Percentiles rank a stretch among this genome's conserved stretches.
These are phyloP conservation scores for Enteromius fasciolatus DNA, from an alignment of 2,797 vertebrate species.

Conservation along the genomic window DNA sequence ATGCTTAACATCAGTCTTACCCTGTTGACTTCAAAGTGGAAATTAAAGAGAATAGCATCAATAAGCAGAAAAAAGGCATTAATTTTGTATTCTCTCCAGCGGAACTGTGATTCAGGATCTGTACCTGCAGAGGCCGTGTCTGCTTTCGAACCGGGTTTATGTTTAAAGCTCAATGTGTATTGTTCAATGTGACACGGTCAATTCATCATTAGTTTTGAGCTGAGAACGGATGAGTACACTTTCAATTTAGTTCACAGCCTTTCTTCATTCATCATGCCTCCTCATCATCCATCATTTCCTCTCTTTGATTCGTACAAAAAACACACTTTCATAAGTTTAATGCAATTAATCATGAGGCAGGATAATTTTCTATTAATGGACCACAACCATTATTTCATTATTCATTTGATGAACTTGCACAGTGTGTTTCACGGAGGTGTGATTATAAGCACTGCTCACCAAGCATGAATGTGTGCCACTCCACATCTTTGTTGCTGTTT, in stretches of 20 bases:
- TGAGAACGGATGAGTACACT: slow-evolving; percentile 98
- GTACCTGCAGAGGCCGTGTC: slow-evolving; percentile 78
- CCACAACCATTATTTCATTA: slow-evolving; percentile 79
- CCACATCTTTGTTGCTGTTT: slow-evolving; percentile 53
- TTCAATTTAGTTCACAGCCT: slow-evolving; percentile 99
- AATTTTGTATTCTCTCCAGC: neutral
- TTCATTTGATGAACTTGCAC: slow-evolving; percentile 89
- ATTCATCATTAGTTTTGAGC: slow-evolving; percentile 99
- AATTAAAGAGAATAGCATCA: slow-evolving; percentile 8
- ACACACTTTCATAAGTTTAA: slow-evolving; percentile 93
- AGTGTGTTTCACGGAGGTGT: slow-evolving; percentile 80
- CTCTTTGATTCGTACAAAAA: slow-evolving; percentile 86
- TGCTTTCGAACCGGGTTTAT: slow-evolving; percentile 72
- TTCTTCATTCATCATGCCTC: slow-evolving; percentile 95
- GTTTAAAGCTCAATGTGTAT: slow-evolving; percentile 86
- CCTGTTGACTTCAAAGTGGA: slow-evolving; percentile 4
- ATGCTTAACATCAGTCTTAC: neutral
- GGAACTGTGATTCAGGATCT: slow-evolving; percentile 50
- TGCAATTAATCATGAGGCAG: slow-evolving; percentile 97
- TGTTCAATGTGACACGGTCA: slow-evolving; percentile 97
- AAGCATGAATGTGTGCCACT: slow-evolving; percentile 62
- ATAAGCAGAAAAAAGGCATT: slow-evolving; percentile 6
- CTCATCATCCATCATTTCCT: slow-evolving; percentile 94
- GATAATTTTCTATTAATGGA: slow-evolving; percentile 97
- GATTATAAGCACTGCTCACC: slow-evolving; percentile 76